phyloP scores from a whole-genome alignment of 2,113 vertebrate genomes.

The Cyprinodon brontotheroides region DNA sequence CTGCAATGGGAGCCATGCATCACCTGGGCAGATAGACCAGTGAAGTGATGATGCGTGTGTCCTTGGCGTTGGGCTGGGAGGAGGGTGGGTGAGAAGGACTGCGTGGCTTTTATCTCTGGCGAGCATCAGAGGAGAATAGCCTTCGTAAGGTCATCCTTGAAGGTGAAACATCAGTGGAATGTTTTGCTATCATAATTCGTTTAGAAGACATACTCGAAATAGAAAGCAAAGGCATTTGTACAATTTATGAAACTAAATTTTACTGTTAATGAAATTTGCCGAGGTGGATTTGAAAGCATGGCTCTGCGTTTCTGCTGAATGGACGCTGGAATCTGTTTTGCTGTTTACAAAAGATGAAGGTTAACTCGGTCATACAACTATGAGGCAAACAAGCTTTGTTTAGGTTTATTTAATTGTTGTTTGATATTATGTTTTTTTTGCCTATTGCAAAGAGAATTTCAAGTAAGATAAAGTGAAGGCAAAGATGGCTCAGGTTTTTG shows the following conservation, averaged over 20 bases:
- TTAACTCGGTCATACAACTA: neutral
- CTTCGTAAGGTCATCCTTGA: constrained; percentile 66
- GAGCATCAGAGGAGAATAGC: constrained; percentile 67
- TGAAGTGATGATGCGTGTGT: constrained; percentile 72
- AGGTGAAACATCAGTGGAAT: constrained; percentile 67
- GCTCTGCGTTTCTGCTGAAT: constrained; percentile 17
- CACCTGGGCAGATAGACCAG: constrained; percentile 72
- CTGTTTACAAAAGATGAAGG: constrained; percentile 11
- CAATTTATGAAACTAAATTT: constrained; percentile 39
- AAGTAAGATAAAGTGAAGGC: constrained; percentile 7
- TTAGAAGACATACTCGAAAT: constrained; percentile 29
- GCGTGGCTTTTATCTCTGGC: constrained; percentile 72
- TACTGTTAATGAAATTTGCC: constrained; percentile 33
- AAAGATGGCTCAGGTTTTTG: neutral
- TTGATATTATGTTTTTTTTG: constrained; percentile 6
- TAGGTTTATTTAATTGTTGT: constrained; percentile 6
- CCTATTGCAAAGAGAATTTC: constrained; percentile 15
- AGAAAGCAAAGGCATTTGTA: constrained; percentile 40
- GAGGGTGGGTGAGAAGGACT: constrained; percentile 45
- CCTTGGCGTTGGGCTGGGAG: constrained; percentile 53
- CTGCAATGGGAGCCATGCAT: constrained; percentile 73
- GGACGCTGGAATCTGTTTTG: constrained; percentile 9
- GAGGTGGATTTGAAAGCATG: constrained; percentile 30
- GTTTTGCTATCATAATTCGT: constrained; percentile 58
- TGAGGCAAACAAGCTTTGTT: constrained; percentile 9